Base-by-base conservation (phyloP, 2,888 invertebrate species). In the Agrilus cyanescens region DNA sequence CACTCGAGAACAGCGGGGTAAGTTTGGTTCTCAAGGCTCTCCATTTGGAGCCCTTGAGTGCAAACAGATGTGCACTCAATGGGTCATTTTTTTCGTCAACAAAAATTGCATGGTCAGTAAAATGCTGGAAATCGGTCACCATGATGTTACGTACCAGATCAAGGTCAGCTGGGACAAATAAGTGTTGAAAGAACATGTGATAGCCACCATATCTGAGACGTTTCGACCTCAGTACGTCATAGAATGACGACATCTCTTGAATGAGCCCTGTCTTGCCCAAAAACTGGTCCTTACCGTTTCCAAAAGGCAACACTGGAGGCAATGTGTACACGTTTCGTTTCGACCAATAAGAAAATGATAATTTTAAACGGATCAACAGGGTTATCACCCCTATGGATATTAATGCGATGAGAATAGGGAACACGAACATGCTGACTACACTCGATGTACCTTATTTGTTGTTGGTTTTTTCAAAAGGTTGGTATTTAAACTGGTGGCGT, bases 1-100 rank as follows among this genome's bases (percentile, higher is more conserved):
- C 78, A 0, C 77, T 70, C 0, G 80, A 73, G 52, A 82, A 82
- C 0, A 75, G 71, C 0, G 80, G 76, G 1, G 80, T 71, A 52
- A 82, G 59, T 50, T 78, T 78, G 0, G 67, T 46, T 12, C 82
- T 67, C 18, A 80, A 57, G 12, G 63, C 67, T 53, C 70, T 77
- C 82, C 83, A 83, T 25, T 69, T 65, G 7, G 68, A 61, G 1
- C 73, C 76, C 40, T 67, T 66, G 34, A 73, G 54, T 46, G 69
- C 64, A 50, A 80, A 76, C 1, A 81, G 56, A 55, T 75, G 73
- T 0, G 66, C 72, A 0, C 74, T 70, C 18, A 79, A 48, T 0
- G 73, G 75, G 58, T 80, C 77, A 3, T 67, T 64, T 10, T 70
- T 59, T 36, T 75, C 75, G 41, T 78, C 74, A 7, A 60, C 63